phyloP scores from a whole-genome alignment of 2,888 invertebrate genomes.

The Hyposoter didymator region DNA sequence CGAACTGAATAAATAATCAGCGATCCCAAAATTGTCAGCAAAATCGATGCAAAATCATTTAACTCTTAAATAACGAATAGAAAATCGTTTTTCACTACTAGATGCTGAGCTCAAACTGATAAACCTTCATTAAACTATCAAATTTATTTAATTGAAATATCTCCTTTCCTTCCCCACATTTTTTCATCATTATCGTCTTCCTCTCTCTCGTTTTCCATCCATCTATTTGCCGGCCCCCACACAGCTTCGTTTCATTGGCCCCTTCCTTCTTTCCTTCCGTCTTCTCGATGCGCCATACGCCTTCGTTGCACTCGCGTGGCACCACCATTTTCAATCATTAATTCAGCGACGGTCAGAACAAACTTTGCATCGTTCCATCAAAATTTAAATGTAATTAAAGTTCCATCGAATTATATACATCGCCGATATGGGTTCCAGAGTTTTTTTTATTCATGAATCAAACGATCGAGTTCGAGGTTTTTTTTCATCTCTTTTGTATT shows the following conservation, averaged over 20 bases:
- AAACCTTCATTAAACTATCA: constrained; percentile 3
- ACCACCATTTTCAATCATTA: constrained; percentile 21
- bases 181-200: constrained; percentile 39
- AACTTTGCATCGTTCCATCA: background rate
- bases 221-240: constrained; percentile 2
- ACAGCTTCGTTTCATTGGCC: constrained; percentile 26
- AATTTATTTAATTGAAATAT: constrained; percentile 13
- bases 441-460: background rate
- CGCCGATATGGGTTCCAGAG: background rate
- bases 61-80: background rate
- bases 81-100: background rate
- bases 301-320: constrained; percentile 20
- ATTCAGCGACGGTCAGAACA: background rate
- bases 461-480: background rate
- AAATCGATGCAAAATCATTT: constrained; percentile 1
- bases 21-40: constrained; percentile 13
- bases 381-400: background rate
- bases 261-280: constrained; percentile 24
- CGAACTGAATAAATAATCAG: constrained; percentile 46
- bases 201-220: constrained; percentile 4
- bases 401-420: background rate
- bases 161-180: constrained; percentile 9
- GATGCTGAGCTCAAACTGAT: background rate
- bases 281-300: background rate
- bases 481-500: background rate